Percentiles rank a stretch among this genome's conserved stretches.
phyloP scores from a whole-genome alignment of 2,113 vertebrate genomes.

The Megaptera novaeangliae region DNA sequence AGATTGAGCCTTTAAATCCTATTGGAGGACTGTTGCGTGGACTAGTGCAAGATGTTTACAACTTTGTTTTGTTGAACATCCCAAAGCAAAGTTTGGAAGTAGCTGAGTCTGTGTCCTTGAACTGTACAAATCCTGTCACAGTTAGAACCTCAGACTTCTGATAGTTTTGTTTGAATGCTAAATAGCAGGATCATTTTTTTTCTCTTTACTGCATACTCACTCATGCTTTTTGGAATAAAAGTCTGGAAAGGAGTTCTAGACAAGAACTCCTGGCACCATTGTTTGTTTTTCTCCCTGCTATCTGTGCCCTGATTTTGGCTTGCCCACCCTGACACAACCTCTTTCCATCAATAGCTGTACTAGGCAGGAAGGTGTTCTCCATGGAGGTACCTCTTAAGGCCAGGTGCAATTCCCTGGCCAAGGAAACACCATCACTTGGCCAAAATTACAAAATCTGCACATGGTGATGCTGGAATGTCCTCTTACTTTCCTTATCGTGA shows the following conservation, averaged over 20 bases:
- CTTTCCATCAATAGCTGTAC: neutral
- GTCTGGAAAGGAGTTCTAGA: neutral
- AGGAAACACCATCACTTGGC: neutral
- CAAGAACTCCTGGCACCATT: neutral
- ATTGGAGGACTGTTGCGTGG: neutral
- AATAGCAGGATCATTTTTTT: neutral
- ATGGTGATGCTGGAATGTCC: neutral
- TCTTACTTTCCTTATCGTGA: neutral
- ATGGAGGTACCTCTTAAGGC: neutral
- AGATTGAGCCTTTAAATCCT: slow-evolving; percentile 28
- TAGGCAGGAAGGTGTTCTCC: neutral
- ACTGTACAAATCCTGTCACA: neutral
- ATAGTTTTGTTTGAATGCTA: neutral
- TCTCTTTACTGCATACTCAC: neutral
- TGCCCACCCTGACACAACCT: neutral
- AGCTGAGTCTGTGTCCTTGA: neutral
- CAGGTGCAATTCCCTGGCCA: neutral
- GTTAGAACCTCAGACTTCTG: neutral
- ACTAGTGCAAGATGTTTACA: neutral
- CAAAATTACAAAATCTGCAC: neutral
- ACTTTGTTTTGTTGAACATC: neutral
- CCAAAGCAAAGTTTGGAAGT: neutral
- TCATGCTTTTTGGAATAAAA: neutral
- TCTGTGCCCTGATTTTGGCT: neutral
- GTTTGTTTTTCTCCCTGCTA: neutral